Evolutionary conservation across 2,797 vertebrate genomes (phyloP), one percentile per base, ranked within the genome.

Genomic region (Syngnathus rostellatus): DNA sequence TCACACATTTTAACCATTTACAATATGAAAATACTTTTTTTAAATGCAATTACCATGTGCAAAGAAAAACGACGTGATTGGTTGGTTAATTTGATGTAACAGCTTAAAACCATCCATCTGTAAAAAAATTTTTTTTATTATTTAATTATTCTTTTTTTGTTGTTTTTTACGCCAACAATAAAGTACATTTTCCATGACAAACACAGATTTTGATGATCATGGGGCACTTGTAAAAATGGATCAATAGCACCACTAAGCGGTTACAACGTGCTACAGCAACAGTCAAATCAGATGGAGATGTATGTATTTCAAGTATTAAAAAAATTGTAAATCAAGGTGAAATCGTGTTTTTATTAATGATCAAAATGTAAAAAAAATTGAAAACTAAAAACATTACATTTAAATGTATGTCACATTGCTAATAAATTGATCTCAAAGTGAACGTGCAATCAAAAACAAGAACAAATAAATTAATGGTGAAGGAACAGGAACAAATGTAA

Each of bases 171-270:
- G 14, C 11, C 8, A 51, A 7, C n/a, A 31, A 57, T 14, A 14
- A 37, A 38, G 38, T 31, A 16, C 7, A 17, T 17, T 37, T 37
- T 58, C 53, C 23, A 25, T 54, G 8, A 17, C 6, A 39, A 31
- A 31, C 31, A 0, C 31, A 31, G 31, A 3, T 3, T 31, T 31
- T 4, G 31, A 31, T 40, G 58, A 37, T 8, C 14, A 16, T 21
- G 43, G 8, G 14, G 37, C 45, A 3, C 14, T 45, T 25, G 14
- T 25, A 57, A 55, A 55, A 19, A 38, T 55, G 40, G 19, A 37
- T 54, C 7, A 39, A 8, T 19, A 40, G 7, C 19, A 4, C 0
- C 37, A 23, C 9, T 77, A 76, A 81, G 83, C 82, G 81, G 84
- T 76, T 37, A 38, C 14, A 64, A 6, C 1, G 72, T 72, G 60